Evolutionary conservation across 2,888 invertebrate genomes (phyloP).

Genomic region (Sussaba pulchella): DNA sequence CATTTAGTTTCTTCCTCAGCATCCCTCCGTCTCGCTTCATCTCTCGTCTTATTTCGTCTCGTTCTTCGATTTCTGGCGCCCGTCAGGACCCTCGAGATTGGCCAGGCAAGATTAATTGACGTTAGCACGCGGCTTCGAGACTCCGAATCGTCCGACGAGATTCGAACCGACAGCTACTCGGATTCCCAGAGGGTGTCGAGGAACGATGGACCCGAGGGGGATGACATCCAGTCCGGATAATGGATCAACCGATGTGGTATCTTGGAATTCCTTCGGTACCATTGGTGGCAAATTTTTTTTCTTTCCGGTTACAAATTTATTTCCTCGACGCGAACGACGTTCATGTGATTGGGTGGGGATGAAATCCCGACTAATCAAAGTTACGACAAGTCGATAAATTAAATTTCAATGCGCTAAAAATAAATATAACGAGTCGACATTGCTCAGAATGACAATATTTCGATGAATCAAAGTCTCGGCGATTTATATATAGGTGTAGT

Average conservation of each 20-base stretch:
- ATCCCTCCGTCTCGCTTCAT: slow-evolving; percentile 41
- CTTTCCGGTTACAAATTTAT: neutral
- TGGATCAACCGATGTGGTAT: neutral
- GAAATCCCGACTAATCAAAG: too few relatives aligned
- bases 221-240: neutral
- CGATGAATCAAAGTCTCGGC: too few relatives aligned
- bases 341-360: too few relatives aligned
- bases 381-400: too few relatives aligned
- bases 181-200: slow-evolving; percentile 60
- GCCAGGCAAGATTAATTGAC: slow-evolving; percentile 82
- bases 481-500: too few relatives aligned
- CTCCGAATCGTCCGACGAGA: slow-evolving; percentile 74
- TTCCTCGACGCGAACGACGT: neutral
- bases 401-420: too few relatives aligned
- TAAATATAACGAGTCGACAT: too few relatives aligned
- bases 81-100: slow-evolving; percentile 75
- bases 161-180: slow-evolving; percentile 78
- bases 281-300: neutral
- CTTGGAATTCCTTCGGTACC: neutral
- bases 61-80: slow-evolving; percentile 61
- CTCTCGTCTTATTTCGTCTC: too few relatives aligned
- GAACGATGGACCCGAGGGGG: neutral
- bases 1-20: slow-evolving; percentile 58
- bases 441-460: too few relatives aligned
- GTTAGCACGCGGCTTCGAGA: slow-evolving; percentile 76